Evolutionary conservation across 1,140 invertebrate genomes (phyloP).

Genomic region (Diachasma alloeum): DNA sequence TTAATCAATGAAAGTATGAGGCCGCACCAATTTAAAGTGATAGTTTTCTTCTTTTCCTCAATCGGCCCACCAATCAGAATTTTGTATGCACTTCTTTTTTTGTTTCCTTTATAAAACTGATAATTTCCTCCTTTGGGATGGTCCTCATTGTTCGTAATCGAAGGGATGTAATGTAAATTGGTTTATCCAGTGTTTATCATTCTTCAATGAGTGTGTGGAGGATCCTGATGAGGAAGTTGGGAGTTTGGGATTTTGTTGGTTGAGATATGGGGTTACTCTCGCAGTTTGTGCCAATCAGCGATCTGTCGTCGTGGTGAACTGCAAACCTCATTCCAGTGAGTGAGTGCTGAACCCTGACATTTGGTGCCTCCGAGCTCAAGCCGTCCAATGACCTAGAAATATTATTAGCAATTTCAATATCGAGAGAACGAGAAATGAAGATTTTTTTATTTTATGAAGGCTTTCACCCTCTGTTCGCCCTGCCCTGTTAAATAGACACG

Average conservation of each 20-base stretch:
- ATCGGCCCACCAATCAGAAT: background rate
- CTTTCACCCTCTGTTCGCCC: too few species aligned
- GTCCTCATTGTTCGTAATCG: background rate
- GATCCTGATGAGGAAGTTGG: slow-evolving; percentile 32
- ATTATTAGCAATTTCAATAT: slow-evolving; percentile 5
- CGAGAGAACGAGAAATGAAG: too few species aligned
- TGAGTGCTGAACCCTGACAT: slow-evolving; percentile 80
- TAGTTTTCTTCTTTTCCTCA: background rate
- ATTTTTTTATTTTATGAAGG: too few species aligned
- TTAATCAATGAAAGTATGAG: background rate
- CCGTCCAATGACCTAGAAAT: slow-evolving; percentile 87
- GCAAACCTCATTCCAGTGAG: slow-evolving; percentile 97
- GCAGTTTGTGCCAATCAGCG: slow-evolving; percentile 97
- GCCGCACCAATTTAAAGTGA: background rate
- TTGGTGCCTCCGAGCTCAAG: slow-evolving; percentile 88
- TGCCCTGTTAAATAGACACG: too few species aligned
- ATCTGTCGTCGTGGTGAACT: slow-evolving; percentile 96
- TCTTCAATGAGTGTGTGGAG: slow-evolving; percentile 1
- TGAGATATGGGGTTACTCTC: slow-evolving; percentile 73
- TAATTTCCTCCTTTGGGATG: background rate
- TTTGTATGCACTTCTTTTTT: background rate
- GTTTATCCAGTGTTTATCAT: background rate
- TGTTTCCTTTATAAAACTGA: slow-evolving; percentile 11
- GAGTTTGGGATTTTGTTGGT: background rate
- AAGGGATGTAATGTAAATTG: background rate